These are phyloP conservation scores for Nannobrachium achirus DNA, from an alignment of 2,113 vertebrate species.

Conservation along the genomic window DNA sequence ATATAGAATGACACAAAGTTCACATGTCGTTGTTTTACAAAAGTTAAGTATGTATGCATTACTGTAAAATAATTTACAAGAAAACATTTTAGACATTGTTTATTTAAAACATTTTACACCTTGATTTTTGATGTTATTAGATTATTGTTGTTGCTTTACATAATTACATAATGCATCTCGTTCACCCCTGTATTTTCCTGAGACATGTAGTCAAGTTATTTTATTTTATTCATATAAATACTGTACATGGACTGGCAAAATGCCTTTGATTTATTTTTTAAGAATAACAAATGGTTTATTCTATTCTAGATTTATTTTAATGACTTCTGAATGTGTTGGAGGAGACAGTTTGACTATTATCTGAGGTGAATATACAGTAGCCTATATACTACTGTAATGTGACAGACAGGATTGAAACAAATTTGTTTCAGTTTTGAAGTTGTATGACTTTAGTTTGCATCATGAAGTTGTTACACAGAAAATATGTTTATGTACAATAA, in stretches of 20 bases:
- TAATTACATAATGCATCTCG: neutral
- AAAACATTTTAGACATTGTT: slow-evolving; percentile 21
- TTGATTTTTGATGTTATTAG: too few relatives aligned
- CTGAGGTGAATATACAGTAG: slow-evolving; percentile 6
- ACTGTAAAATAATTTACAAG: slow-evolving; percentile 13
- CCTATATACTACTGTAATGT: slow-evolving; percentile 59
- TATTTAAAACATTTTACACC: slow-evolving; percentile 9
- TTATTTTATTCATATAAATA: neutral
- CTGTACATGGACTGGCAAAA: slow-evolving; percentile 8
- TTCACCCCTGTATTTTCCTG: slow-evolving; percentile 10
- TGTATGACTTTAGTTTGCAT: neutral
- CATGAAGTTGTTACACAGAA: neutral
- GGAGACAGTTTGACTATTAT: slow-evolving; percentile 25
- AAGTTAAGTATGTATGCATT: slow-evolving; percentile 29
- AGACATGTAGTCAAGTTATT: neutral
- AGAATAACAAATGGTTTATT: neutral
- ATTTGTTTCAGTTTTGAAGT: slow-evolving; percentile 19
- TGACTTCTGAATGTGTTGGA: slow-evolving; percentile 52
- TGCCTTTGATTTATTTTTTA: slow-evolving; percentile 13
- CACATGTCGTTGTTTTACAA: slow-evolving; percentile 16
- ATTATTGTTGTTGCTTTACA: neutral
- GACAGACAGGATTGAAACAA: slow-evolving; percentile 19
- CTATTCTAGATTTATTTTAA: neutral
- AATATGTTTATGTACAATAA: slow-evolving; percentile 14
- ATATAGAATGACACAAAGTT: slow-evolving; percentile 3